phyloP scores from a whole-genome alignment of 2,113 vertebrate species.

The Rhinopithecus roxellana region DNA sequence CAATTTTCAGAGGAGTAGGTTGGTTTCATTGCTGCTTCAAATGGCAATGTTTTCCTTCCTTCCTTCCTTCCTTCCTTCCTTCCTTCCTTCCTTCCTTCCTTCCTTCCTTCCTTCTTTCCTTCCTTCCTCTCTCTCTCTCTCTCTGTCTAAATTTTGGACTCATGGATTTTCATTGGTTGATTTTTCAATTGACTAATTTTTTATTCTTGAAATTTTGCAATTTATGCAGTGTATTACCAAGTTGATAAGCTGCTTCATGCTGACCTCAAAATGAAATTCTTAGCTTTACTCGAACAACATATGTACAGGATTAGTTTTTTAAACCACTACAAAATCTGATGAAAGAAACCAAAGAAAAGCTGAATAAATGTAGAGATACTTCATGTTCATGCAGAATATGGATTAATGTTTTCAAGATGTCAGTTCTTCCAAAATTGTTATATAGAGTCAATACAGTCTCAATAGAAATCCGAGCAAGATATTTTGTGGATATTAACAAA shows the following conservation, averaged over 20 bases:
- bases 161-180: background rate
- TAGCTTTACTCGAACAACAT: background rate
- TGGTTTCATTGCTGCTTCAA: background rate
- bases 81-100: fast-evolving
- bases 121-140: background rate
- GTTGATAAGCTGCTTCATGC: background rate
- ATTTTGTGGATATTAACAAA: background rate
- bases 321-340: background rate
- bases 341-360: background rate
- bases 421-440: background rate
- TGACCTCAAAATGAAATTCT: background rate
- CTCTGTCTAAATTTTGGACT: background rate
- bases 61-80: too few species aligned
- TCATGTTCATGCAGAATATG: background rate
- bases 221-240: background rate
- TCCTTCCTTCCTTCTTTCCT: fast-evolving
- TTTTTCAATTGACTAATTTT: background rate
- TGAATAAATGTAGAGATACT: background rate
- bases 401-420: background rate
- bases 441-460: background rate
- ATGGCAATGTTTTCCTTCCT: background rate
- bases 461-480: background rate
- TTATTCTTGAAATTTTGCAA: background rate
- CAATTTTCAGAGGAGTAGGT: background rate
- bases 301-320: background rate